Percentiles rank a stretch among this genome's conserved stretches.
Evolutionary conservation across 2,888 invertebrate species (phyloP).

Genomic region (Hydraecia micacea): DNA sequence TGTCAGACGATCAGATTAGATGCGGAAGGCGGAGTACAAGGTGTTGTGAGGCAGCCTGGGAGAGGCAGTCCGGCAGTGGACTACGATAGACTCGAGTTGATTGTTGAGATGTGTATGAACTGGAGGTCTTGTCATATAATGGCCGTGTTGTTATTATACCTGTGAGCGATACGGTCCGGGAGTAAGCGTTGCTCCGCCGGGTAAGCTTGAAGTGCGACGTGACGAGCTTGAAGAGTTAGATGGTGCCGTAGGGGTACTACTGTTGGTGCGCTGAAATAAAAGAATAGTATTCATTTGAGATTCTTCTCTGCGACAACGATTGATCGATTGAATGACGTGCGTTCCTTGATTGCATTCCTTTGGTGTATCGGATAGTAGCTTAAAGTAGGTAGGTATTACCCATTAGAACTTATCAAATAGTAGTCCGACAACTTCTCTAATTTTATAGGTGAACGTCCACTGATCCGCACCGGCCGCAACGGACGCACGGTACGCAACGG

Average conservation of each 20-base stretch:
- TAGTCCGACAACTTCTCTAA: background rate
- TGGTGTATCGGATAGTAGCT: background rate
- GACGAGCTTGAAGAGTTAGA: conserved; percentile 56
- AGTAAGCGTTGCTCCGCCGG: conserved; percentile 91
- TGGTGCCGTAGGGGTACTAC: conserved; percentile 60
- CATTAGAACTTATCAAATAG: background rate
- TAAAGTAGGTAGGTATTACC: background rate
- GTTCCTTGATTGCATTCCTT: no score
- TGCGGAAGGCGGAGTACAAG: background rate
- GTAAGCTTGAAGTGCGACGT: conserved; percentile 87
- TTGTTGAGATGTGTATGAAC: no score
- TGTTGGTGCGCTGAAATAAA: conserved; percentile 53
- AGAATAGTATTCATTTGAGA: background rate
- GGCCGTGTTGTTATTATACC: conserved; percentile 59
- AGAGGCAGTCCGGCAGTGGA: background rate
- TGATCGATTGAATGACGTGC: background rate
- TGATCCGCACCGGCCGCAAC: background rate
- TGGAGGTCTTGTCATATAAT: no score
- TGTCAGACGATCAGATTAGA: background rate
- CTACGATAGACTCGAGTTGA: background rate
- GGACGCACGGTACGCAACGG: no score
- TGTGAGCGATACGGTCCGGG: conserved; percentile 88
- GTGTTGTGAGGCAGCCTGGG: background rate
- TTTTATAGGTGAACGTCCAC: background rate
- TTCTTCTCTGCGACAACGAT: background rate